phyloP scores from a whole-genome alignment of 37 sponge, comb jelly and placozoan species.

The Crambe crambe region DNA sequence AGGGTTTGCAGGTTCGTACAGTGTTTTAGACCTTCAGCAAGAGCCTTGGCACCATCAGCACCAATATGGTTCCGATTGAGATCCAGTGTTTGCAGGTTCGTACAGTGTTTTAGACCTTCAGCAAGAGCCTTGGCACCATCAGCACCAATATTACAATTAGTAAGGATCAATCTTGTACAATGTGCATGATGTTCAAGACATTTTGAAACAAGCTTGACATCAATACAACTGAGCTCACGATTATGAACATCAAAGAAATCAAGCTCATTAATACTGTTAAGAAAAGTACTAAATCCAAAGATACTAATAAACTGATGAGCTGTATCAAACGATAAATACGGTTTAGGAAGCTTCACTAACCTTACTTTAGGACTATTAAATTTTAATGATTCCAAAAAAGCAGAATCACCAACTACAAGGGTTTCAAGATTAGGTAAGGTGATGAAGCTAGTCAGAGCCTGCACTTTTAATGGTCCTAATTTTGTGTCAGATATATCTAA shows the following conservation, averaged over 20 bases:
- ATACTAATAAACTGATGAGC: too few species aligned
- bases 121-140: neutral
- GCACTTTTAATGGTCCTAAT: neutral
- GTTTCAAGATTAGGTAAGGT: neutral
- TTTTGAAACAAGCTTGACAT: neutral
- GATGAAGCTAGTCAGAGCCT: neutral
- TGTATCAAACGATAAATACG: neutral
- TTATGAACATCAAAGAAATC: neutral
- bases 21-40: neutral
- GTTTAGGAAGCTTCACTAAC: too few species aligned
- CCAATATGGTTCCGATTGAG: neutral
- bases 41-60: slow-evolving; percentile 5
- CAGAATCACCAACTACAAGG: neutral
- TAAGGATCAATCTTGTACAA: neutral
- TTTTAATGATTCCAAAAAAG: neutral
- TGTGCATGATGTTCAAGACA: neutral
- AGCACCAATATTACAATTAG: neutral
- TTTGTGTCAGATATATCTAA: neutral
- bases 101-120: neutral
- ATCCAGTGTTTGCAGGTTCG: neutral
- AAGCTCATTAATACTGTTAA: neutral
- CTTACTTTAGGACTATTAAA: neutral
- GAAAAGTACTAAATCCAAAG: neutral
- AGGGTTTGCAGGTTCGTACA: neutral
- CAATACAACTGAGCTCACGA: neutral